Percentiles rank a stretch among this genome's conserved stretches.
Evolutionary conservation across 2,113 vertebrate genomes (phyloP).

Genomic region (Anser cygnoides): DNA sequence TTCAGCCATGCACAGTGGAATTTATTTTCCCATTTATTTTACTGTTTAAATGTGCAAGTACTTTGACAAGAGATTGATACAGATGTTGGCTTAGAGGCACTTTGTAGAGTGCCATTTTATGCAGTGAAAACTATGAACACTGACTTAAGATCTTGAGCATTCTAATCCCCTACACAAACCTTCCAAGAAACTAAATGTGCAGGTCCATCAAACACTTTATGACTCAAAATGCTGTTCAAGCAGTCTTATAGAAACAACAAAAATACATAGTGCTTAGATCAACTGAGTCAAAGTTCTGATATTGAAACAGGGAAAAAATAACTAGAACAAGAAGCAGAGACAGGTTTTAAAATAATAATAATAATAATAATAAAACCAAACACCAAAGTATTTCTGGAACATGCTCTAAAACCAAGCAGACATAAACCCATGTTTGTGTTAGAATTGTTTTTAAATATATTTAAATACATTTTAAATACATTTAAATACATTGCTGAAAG

Average conservation of each 20-base stretch:
- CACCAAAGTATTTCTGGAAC: not conserved
- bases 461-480: not conserved
- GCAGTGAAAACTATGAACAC: not conserved
- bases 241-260: not conserved
- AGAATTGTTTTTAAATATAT: not conserved
- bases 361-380: not conserved
- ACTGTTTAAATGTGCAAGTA: not conserved
- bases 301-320: not conserved
- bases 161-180: not conserved
- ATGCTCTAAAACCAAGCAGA: not conserved
- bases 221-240: not conserved
- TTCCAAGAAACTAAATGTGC: not conserved
- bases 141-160: not conserved
- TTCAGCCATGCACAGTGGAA: not conserved
- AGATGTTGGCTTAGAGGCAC: not conserved
- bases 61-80: not conserved
- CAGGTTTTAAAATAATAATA: not conserved
- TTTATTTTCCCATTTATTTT: conserved; percentile 1
- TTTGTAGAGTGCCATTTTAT: not conserved
- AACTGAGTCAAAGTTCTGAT: not conserved
- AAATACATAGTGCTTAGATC: not conserved
- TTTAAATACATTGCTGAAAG: not conserved
- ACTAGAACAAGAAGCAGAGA: not conserved
- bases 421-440: accelerated
- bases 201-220: not conserved